Percentiles rank a stretch among this genome's conserved stretches.
Conservation (phyloP, 2,888 invertebrate species). For the Acronicta alni region DNA sequence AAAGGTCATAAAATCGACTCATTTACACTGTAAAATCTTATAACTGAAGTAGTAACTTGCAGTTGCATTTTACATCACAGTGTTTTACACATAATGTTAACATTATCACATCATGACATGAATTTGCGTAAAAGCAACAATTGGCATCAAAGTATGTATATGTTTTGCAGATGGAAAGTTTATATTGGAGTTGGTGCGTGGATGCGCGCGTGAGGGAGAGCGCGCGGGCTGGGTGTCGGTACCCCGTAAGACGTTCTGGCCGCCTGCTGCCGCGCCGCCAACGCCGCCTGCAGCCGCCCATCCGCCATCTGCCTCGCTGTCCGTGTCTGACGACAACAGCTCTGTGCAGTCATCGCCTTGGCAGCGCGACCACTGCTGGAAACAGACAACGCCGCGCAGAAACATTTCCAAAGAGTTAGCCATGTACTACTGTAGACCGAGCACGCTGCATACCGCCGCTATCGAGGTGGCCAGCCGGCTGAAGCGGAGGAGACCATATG, state of each 20-base stretch:
- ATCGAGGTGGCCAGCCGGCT: constrained; percentile 81
- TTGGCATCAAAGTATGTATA: constrained; percentile 25
- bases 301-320: constrained; percentile 93
- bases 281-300: constrained; percentile 87
- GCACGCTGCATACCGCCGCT: constrained; percentile 81
- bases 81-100: not conserved
- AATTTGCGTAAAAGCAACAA: constrained; percentile 1
- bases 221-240: constrained; percentile 96
- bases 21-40: not conserved
- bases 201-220: constrained; percentile 91
- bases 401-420: constrained; percentile 93
- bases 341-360: constrained; percentile 97
- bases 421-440: constrained; percentile 91
- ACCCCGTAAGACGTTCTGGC: constrained; percentile 96
- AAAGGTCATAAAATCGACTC: not conserved
- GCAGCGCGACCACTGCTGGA: constrained; percentile 97
- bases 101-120: not conserved
- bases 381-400: constrained; percentile 93
- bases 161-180: constrained; percentile 94
- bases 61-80: not conserved
- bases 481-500: constrained; percentile 92
- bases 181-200: constrained; percentile 94
- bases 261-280: constrained; percentile 92
- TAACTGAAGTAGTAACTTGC: not conserved
- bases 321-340: constrained; percentile 97